These are phyloP conservation scores for Cephus cinctus DNA, from an alignment of 1,140 invertebrate genomes.

Conservation along the genomic window DNA sequence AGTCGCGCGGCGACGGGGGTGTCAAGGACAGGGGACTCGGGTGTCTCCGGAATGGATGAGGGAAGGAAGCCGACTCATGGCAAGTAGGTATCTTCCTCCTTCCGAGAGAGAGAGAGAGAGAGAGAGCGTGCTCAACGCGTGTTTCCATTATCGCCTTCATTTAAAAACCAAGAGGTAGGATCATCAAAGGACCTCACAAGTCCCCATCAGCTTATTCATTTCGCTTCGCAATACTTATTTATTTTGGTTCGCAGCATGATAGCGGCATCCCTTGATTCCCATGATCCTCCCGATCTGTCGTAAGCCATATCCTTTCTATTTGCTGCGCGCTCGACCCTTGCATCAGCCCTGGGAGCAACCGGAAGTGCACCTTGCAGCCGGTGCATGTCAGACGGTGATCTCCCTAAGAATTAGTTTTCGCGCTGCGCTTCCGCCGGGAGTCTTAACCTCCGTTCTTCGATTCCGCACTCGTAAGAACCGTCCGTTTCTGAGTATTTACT, in stretches of 20 bases:
- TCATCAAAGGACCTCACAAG: neutral
- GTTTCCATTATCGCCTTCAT: constrained; percentile 49
- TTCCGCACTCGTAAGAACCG: too few species aligned
- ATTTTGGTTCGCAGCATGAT: constrained; percentile 24
- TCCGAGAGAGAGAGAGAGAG: constrained; percentile 8
- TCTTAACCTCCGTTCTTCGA: too few species aligned
- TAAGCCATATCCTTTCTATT: too few species aligned
- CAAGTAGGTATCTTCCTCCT: too few species aligned
- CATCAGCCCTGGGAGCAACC: too few species aligned
- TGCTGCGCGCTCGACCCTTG: too few species aligned
- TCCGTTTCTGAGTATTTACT: too few species aligned
- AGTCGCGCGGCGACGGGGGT: constrained; percentile 6
- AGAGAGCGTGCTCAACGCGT: constrained; percentile 48
- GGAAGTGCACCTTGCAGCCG: too few species aligned
- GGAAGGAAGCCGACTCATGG: too few species aligned
- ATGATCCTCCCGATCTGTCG: constrained; percentile 32
- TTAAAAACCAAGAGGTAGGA: constrained; percentile 21
- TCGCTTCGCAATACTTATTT: constrained; percentile 43
- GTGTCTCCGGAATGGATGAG: constrained; percentile 10
- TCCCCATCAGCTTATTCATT: constrained; percentile 39
- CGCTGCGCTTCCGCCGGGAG: too few species aligned
- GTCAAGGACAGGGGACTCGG: constrained; percentile 12
- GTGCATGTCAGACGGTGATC: too few species aligned
- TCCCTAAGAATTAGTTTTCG: too few species aligned
- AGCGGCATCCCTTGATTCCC: neutral